phyloP scores from a whole-genome alignment of 2,113 vertebrate genomes.

The Proterorhinus semilunaris region DNA sequence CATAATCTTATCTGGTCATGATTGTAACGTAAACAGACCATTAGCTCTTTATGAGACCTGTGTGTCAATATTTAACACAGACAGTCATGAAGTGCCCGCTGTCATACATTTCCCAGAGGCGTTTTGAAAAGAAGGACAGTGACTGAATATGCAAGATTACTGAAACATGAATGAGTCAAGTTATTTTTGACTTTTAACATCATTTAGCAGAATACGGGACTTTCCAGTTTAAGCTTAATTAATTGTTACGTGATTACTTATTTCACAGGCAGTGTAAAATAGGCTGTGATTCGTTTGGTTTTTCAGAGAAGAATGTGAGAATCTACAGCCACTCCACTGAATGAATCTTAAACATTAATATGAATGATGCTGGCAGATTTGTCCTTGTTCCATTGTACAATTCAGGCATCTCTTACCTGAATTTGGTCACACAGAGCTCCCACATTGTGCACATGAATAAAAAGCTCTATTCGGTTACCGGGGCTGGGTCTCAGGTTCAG shows the following conservation, averaged over 20 bases:
- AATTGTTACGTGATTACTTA: too few species aligned
- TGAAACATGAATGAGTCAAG: too few species aligned
- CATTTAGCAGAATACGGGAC: too few species aligned
- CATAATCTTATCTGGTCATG: slow-evolving; percentile 6
- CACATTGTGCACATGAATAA: slow-evolving; percentile 36
- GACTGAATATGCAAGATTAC: too few species aligned
- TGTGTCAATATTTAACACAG: neutral
- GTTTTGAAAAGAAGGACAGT: too few species aligned
- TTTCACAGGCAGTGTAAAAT: too few species aligned
- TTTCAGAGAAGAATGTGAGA: too few species aligned
- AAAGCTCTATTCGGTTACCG: slow-evolving; percentile 47
- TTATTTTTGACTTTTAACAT: too few species aligned
- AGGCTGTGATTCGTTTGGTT: too few species aligned
- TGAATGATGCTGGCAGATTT: slow-evolving; percentile 11
- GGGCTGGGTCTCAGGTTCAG: slow-evolving; percentile 46
- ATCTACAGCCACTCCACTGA: neutral
- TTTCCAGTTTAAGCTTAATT: too few species aligned
- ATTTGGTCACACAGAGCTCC: slow-evolving; percentile 15
- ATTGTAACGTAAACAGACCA: slow-evolving; percentile 15
- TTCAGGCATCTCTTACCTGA: slow-evolving; percentile 24
- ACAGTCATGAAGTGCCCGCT: neutral
- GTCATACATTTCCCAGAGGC: too few species aligned
- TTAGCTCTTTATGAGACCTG: slow-evolving; percentile 5
- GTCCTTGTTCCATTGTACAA: slow-evolving; percentile 3
- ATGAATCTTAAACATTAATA: slow-evolving; percentile 7